These are phyloP conservation scores for Rhegmatorhina hoffmannsi DNA, from an alignment of 2,113 vertebrate species.

Conservation along the genomic window DNA sequence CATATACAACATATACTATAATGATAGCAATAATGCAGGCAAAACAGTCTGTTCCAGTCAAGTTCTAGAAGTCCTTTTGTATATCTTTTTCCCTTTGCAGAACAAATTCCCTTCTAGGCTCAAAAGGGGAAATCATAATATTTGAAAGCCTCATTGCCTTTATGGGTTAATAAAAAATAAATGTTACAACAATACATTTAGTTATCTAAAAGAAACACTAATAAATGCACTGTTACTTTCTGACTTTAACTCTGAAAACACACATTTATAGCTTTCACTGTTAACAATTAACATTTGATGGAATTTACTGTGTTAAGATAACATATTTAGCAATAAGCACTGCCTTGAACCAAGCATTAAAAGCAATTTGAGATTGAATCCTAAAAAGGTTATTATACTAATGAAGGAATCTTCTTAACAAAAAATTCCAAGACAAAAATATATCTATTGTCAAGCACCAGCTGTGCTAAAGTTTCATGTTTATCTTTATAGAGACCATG, in stretches of 20 bases:
- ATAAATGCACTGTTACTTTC: not conserved
- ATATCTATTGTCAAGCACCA: conserved; percentile 71
- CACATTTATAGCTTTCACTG: not conserved
- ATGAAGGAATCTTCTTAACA: conserved; percentile 60
- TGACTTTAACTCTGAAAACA: not conserved
- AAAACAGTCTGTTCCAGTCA: not conserved
- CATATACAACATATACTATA: not conserved
- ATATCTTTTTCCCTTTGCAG: not conserved
- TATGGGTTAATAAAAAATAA: not conserved
- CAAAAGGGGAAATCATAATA: not conserved
- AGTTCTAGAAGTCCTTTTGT: not conserved
- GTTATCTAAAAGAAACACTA: not conserved
- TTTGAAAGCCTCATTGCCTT: not conserved
- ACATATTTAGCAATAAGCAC: conserved; percentile 32
- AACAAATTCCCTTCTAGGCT: not conserved
- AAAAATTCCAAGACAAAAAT: conserved; percentile 71
- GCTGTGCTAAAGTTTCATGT: conserved; percentile 58
- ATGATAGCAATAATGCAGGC: not conserved
- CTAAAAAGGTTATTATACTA: conserved; percentile 67
- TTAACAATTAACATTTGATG: not conserved
- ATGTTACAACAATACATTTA: not conserved
- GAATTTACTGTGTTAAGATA: not conserved
- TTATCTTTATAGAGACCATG: conserved; percentile 64
- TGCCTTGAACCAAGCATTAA: conserved; percentile 52
- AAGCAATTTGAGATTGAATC: conserved; percentile 60